Conservation (phyloP, 2,113 vertebrate species). For the Mustela lutreola region DNA sequence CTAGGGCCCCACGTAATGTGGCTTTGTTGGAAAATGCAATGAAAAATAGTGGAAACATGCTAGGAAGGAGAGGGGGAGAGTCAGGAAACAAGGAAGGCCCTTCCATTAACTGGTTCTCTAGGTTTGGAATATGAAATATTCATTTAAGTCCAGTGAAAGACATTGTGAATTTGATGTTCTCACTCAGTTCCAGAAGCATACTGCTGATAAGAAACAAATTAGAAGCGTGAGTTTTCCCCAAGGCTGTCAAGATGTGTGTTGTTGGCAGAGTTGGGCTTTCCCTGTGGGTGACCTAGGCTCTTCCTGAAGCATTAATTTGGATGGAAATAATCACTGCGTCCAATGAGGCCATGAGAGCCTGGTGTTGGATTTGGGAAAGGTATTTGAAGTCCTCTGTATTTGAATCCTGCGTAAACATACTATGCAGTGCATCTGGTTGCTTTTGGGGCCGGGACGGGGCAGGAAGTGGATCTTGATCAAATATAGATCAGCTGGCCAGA, state of each 20-base stretch:
- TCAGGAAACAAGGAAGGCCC: conserved; percentile 55
- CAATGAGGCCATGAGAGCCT: conserved; percentile 77
- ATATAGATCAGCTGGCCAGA: conserved; percentile 58
- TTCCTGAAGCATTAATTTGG: conserved; percentile 72
- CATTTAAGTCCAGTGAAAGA: conserved; percentile 79
- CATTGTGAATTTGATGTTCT: conserved; percentile 75
- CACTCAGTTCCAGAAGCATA: conserved; percentile 78
- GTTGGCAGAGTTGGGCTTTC: conserved; percentile 77
- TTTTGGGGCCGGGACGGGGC: background rate
- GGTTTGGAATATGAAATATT: conserved; percentile 80
- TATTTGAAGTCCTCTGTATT: conserved; percentile 75
- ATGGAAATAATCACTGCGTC: conserved; percentile 78
- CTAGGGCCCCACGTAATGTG: background rate
- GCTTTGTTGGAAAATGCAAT: conserved; percentile 15
- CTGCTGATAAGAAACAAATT: conserved; percentile 84
- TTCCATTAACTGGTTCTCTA: conserved; percentile 68
- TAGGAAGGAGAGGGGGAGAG: background rate
- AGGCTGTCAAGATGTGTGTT: conserved; percentile 68
- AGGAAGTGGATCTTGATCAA: conserved; percentile 66
- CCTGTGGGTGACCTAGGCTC: conserved; percentile 61
- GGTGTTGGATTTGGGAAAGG: conserved; percentile 76
- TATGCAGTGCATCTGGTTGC: background rate
- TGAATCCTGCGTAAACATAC: conserved; percentile 78
- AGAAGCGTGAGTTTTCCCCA: conserved; percentile 75
- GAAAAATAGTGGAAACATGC: conserved; percentile 52